phyloP scores from a whole-genome alignment of 1,140 invertebrate species.

The Procambarus virginalis region DNA sequence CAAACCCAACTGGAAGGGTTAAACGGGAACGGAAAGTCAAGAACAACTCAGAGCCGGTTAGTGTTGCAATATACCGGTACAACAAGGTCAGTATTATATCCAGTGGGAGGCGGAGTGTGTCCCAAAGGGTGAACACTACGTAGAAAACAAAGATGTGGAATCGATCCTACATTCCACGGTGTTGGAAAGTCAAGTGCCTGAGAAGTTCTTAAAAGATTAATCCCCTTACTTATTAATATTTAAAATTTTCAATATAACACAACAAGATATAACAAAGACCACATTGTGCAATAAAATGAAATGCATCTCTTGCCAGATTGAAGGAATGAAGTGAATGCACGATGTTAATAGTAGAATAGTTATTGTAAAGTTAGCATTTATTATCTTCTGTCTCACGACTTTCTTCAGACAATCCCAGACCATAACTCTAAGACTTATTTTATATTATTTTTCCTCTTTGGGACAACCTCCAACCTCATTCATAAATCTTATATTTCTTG shows the following conservation, averaged over 20 bases:
- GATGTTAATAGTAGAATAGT: neutral
- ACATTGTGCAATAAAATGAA: neutral
- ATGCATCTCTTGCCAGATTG: neutral
- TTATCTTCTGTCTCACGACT: neutral
- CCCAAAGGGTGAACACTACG: conserved; percentile 24
- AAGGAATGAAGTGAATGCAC: neutral
- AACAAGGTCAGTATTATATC: conserved; percentile 41
- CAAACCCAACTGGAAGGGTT: conserved; percentile 47
- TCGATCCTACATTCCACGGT: neutral
- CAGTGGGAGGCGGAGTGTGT: conserved; percentile 17
- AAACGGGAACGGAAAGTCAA: conserved; percentile 59
- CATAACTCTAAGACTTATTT: neutral
- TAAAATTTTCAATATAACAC: neutral
- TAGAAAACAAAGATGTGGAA: neutral
- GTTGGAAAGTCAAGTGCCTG: neutral
- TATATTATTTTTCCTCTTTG: conserved; percentile 21
- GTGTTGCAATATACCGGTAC: conserved; percentile 44
- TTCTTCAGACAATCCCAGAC: conserved; percentile 1
- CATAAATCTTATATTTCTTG: conserved; percentile 2
- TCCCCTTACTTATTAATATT: neutral
- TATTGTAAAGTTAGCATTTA: neutral
- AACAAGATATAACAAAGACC: neutral
- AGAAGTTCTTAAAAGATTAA: neutral
- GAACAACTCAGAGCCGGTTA: conserved; percentile 61
- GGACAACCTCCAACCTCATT: conserved; percentile 22